These are phyloP conservation scores for Hypercompe scribonia DNA, from an alignment of 2,888 invertebrate species.

Conservation along the genomic window DNA sequence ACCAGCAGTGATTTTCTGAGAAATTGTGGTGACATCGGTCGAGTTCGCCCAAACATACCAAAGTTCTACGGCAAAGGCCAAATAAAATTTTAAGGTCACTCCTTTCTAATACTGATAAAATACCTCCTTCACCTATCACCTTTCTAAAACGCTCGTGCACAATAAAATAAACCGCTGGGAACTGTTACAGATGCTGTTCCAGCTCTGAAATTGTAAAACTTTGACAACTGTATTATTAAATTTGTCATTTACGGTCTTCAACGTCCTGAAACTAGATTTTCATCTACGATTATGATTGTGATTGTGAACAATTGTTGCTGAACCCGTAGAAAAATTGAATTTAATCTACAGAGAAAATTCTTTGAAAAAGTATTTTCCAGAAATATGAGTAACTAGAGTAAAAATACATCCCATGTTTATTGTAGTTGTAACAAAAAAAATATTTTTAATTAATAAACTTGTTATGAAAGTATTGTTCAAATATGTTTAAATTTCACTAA, in stretches of 20 bases:
- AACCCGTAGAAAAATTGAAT: background rate
- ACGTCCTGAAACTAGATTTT: background rate
- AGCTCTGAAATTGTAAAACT: background rate
- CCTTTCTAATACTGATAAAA: background rate
- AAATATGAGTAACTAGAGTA: too few species aligned
- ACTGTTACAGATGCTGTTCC: background rate
- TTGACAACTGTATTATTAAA: background rate
- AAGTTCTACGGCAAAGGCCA: background rate
- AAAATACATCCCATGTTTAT: too few species aligned
- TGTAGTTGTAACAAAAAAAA: too few species aligned
- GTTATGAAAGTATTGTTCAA: too few species aligned
- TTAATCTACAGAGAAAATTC: background rate
- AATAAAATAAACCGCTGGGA: background rate
- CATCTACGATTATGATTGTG: background rate
- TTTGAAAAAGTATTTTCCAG: too few species aligned
- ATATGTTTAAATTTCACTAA: too few species aligned
- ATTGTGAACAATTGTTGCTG: background rate
- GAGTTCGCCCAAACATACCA: background rate
- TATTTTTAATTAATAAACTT: too few species aligned
- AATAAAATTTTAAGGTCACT: background rate
- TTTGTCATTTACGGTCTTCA: background rate
- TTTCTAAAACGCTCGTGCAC: background rate
- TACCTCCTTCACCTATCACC: background rate
- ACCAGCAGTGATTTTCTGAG: accelerated
- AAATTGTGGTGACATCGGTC: background rate